Evolutionary conservation across 1,140 invertebrate genomes (phyloP), one percentile per base, ranked within the genome.

Genomic region (Formica exsecta): DNA sequence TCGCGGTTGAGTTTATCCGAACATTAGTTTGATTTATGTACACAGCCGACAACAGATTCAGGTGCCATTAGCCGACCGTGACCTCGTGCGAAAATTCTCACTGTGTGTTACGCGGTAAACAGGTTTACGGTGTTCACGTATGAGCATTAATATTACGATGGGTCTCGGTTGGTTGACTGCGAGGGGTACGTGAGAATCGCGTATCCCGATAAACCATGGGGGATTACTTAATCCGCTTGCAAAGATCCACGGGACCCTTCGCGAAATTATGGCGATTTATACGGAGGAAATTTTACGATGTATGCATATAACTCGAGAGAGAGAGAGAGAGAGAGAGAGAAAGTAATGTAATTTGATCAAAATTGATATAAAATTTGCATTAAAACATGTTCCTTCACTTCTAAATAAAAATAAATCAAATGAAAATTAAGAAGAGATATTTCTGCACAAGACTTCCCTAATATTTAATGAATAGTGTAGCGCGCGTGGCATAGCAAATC

Each of bases 1-100:
- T 73, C 51, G 51, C 32, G 71, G 32, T 0, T 22, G 51, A 48
- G 32, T 84, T 77, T 71, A 59, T 48, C 54, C 38, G 79, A 86
- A 77, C 77, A 90, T 90, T 91, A 93, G 92, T 91, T 92, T 93
- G 93, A 93, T 93, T 92, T 93, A 94, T 94, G 70, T 79, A 44
- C 25, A 59, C 44, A 38, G 76, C 16, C 54, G 68, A 9, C 62
- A 64, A 80, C 25, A 61, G 54, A 83, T 65, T 48, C 59, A 70
- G 62, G 77, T 86, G 54, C 59, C 85, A 89, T 89, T 89, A 89
- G 85, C 54, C 76, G 84, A 13, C 29, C 84, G 80, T 74, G 77
- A 86, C 89, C 92, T 85, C 90, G 90, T 93, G 92, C 75, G 79
- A 91, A 79, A 92, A 91, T 94, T 94, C 93, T 92, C 93, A 94